Conservation (phyloP, 2,888 invertebrate genomes). For the Malachius bipustulatus region DNA sequence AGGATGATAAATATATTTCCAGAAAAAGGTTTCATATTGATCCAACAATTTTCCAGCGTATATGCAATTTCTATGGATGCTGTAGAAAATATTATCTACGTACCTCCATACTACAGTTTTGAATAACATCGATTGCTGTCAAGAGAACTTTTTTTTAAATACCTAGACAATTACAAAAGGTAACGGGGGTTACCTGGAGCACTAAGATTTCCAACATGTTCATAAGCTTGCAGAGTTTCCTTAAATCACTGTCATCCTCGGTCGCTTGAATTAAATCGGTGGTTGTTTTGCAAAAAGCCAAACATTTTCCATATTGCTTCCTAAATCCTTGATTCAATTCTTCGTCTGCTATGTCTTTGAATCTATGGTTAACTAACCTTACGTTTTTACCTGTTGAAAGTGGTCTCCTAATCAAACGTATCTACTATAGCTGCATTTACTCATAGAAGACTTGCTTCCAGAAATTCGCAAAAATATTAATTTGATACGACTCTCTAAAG, state of each 20-base stretch:
- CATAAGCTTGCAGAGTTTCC: conserved; percentile 27
- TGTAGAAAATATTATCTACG: conserved; percentile 26
- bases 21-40: conserved; percentile 22
- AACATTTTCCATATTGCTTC: conserved; percentile 22
- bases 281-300: conserved; percentile 21
- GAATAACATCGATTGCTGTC: conserved; percentile 26
- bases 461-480: no score
- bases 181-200: conserved; percentile 23
- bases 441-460: no score
- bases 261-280: conserved; percentile 23
- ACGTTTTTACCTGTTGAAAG: conserved; percentile 24
- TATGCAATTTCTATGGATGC: conserved; percentile 25
- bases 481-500: no score
- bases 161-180: background rate
- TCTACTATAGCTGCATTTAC: no score
- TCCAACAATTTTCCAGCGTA: conserved; percentile 30
- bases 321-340: conserved; percentile 26
- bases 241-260: conserved; percentile 29
- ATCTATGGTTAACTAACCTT: conserved; percentile 27
- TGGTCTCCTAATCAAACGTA: no score
- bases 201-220: conserved; percentile 27
- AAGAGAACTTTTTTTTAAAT: conserved; percentile 8
- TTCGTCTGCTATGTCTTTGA: conserved; percentile 27
- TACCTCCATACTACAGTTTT: conserved; percentile 32
- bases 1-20: conserved; percentile 25